Percentiles rank a stretch among this genome's conserved stretches.
Evolutionary conservation across 2,113 vertebrate species (phyloP).

Genomic region (Myiopsitta monachus): DNA sequence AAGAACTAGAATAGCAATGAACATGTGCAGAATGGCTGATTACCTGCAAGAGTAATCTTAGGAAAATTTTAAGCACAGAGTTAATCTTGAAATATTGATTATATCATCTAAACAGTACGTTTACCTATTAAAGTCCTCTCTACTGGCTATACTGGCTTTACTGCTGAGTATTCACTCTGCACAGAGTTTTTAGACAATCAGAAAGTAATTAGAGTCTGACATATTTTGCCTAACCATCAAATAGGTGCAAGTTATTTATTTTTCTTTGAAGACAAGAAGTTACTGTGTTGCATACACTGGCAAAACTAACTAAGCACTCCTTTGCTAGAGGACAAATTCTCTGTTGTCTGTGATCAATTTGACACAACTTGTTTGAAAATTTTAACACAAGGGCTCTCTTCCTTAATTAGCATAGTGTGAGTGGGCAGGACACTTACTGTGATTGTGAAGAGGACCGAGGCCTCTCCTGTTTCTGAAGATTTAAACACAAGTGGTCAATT

Average conservation of each 20-base stretch:
- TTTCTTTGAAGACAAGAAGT: not conserved
- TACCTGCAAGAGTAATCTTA: not conserved
- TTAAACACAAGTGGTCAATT: not conserved
- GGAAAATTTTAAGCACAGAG: not conserved
- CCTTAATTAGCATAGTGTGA: not conserved
- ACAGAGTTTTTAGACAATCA: not conserved
- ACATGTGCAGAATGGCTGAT: not conserved
- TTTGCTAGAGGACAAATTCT: not conserved
- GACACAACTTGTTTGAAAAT: constrained; percentile 2
- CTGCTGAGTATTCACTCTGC: not conserved
- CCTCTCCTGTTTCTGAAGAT: not conserved
- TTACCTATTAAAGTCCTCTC: not conserved
- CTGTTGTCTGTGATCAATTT: not conserved
- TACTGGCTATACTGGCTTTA: not conserved
- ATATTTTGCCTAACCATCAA: not conserved
- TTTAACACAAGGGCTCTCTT: not conserved
- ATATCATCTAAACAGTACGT: not conserved
- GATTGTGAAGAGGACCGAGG: not conserved
- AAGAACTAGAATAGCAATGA: not conserved
- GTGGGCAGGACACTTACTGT: not conserved
- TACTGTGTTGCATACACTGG: not conserved
- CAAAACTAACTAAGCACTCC: not conserved
- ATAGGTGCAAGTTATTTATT: not conserved
- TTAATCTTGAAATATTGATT: not conserved
- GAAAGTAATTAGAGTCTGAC: not conserved